Base-by-base conservation (phyloP, 2,797 vertebrate genomes). In the Cacajao melanocephalus region DNA sequence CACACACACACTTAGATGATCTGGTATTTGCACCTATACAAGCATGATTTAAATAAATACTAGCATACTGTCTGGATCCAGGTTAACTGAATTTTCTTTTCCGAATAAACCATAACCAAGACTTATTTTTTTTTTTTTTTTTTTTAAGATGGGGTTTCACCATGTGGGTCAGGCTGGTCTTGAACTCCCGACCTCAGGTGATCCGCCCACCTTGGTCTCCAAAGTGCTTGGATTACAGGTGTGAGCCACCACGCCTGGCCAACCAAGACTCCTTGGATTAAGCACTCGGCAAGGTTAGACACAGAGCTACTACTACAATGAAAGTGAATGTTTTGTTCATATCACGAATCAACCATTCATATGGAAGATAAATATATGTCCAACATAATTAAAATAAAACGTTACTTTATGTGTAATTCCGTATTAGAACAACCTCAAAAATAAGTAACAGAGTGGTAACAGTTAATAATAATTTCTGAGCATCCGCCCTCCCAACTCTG, bases 201-300 rank as follows among this genome's bases (percentile, higher is more conserved):
- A 44, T 44, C 44, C 7, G 1, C 44, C 44, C 44, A 8, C 44
- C 7, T 44, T 44, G 44, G 44, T 8, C 44, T 44, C 44, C 44
- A 44, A 44, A 44, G 44, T 44, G 44, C 44, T 44, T 44, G 44
- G 44, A 44, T 44, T 44, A 44, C 44, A 44, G 44, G 44, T 7
- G 7, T 44, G 44, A 44, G 44, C 44, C 44, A 44, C 44, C 44
- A 44, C 7, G 7, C 44, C 44, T 8, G 44, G 44, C 44, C 44
- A 64, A 80, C 17, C 75, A 92, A 94, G 81, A 72, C 39, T 82
- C 96, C 55, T 86, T 92, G 87, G 48, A 82, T 94, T 78, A 87
- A 93, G 58, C 7, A 75, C 48, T 67, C 70, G 44, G 86, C 88
- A 84, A 96, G 28, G 41, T 81, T 90, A 91, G 30, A 76, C 22